Evolutionary conservation across 2,888 invertebrate genomes (phyloP).

Genomic region (Clistopyga incitator): DNA sequence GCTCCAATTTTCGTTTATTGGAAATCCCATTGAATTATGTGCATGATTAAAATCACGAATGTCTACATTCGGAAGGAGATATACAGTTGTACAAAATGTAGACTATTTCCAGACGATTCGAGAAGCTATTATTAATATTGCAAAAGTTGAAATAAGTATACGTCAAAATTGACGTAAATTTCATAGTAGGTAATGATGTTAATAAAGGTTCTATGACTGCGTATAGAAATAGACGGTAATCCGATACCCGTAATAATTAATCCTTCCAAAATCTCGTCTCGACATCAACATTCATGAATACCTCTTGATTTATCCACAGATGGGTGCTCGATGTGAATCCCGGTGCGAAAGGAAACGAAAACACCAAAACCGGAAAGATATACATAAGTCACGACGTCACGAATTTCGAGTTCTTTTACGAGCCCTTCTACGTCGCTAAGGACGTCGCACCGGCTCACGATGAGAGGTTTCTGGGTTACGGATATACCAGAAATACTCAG

Average conservation of each 20-base stretch:
- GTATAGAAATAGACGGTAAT: too few species aligned
- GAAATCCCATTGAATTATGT: background rate
- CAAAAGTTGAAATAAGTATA: too few species aligned
- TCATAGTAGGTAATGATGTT: too few species aligned
- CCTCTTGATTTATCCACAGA: constrained; percentile 69
- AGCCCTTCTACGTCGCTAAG: constrained; percentile 95
- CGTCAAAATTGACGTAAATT: too few species aligned
- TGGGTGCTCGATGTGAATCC: constrained; percentile 80
- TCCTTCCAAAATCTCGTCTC: too few species aligned
- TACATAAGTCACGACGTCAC: constrained; percentile 94
- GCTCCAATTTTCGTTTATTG: too few species aligned
- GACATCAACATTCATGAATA: background rate
- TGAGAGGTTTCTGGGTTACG: constrained; percentile 95
- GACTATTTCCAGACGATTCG: background rate
- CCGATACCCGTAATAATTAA: too few species aligned
- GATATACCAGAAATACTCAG: constrained; percentile 96
- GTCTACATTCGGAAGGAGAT: background rate
- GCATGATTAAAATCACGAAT: background rate
- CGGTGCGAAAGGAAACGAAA: constrained; percentile 86
- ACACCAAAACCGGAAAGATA: constrained; percentile 87
- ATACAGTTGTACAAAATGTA: too few species aligned
- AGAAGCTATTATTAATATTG: too few species aligned
- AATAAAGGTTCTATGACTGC: too few species aligned
- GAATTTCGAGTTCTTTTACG: constrained; percentile 91
- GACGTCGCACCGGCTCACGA: constrained; percentile 94